Percentiles rank a stretch among this genome's conserved stretches.
Evolutionary conservation across 2,113 vertebrate species (phyloP).

Genomic region (Emydura subglobosa): DNA sequence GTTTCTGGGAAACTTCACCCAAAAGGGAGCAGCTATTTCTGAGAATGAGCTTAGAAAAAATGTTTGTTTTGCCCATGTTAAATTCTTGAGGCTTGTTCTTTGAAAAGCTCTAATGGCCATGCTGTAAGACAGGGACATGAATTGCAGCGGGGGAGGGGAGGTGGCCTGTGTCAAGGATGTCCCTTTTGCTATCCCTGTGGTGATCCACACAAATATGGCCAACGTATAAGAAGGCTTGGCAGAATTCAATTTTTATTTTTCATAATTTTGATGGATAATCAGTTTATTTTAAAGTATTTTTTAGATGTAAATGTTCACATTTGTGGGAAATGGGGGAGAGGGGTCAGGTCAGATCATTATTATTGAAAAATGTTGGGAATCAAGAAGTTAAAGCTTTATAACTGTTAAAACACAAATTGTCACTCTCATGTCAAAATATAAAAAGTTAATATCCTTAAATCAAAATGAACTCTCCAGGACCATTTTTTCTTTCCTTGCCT

Average conservation of each 20-base stretch:
- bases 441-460: no score
- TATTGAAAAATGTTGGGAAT: background rate
- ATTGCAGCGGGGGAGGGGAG: background rate
- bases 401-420: background rate
- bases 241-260: no score
- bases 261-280: no score
- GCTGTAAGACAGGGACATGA: background rate
- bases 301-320: background rate
- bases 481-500: no score
- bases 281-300: background rate
- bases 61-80: background rate
- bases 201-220: background rate
- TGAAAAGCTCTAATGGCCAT: background rate
- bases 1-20: background rate
- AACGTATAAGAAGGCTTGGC: no score
- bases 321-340: background rate
- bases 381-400: background rate
- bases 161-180: background rate
- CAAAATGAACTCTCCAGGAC: no score
- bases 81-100: background rate
- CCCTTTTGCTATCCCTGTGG: background rate
- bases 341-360: no score
- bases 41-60: background rate
- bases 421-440: no score
- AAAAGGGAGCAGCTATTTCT: background rate